These are phyloP conservation scores for Caenorhabditis sp. DNA, from an alignment of 2,888 invertebrate species.

Conservation along the genomic window DNA sequence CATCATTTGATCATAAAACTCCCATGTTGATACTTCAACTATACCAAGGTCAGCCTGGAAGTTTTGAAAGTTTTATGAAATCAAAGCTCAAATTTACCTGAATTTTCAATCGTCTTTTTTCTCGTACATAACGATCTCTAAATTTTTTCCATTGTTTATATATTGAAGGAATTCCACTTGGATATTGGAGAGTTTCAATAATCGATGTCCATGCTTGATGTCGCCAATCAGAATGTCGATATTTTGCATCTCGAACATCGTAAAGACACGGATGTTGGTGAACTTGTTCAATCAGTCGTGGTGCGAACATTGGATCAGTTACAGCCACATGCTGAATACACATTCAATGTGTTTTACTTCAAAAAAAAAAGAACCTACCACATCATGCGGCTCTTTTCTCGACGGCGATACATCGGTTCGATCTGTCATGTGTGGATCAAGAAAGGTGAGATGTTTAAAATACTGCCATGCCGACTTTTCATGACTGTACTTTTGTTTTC, in stretches of 20 bases:
- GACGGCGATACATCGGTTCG: slow-evolving; percentile 54
- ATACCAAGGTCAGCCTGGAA: slow-evolving; percentile 23
- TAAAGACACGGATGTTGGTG: slow-evolving; percentile 55
- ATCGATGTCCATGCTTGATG: slow-evolving; percentile 58
- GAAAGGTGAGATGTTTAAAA: slow-evolving; percentile 61
- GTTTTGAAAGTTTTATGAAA: not conserved
- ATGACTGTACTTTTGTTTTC: slow-evolving; percentile 56
- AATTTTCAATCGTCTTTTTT: slow-evolving; percentile 50
- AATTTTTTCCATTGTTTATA: slow-evolving; percentile 69
- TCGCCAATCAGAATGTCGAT: slow-evolving; percentile 56
- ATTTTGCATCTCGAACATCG: slow-evolving; percentile 60
- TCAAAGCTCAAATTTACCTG: not conserved
- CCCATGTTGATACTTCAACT: slow-evolving; percentile 54
- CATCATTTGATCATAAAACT: slow-evolving; percentile 54
- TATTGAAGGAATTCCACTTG: slow-evolving; percentile 47
- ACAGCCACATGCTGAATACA: slow-evolving; percentile 44
- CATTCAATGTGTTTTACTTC: too few species aligned
- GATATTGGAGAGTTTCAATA: slow-evolving; percentile 54
- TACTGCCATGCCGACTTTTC: slow-evolving; percentile 63
- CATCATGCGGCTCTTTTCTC: slow-evolving; percentile 45
- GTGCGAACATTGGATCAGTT: slow-evolving; percentile 54
- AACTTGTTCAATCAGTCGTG: slow-evolving; percentile 48
- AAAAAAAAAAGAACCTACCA: slow-evolving; percentile 19
- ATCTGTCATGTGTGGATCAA: slow-evolving; percentile 68
- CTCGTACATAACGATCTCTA: slow-evolving; percentile 66